Base-by-base conservation (phyloP, 2,888 invertebrate genomes). In the Drosophila prolongata region DNA sequence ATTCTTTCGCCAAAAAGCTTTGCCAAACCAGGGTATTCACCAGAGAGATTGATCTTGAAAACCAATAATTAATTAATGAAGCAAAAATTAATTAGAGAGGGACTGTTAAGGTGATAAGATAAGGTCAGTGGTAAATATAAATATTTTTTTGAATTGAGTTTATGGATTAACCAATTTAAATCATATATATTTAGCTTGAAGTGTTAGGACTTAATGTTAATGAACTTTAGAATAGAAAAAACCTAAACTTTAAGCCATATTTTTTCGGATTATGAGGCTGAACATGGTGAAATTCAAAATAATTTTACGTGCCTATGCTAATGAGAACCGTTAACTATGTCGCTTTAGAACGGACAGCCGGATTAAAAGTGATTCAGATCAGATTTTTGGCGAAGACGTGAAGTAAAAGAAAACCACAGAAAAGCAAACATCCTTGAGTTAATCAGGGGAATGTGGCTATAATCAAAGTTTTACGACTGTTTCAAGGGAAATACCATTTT, bases 351-450 rank as follows among this genome's bases (percentile, higher is more conserved):
- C 65, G 43, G 42, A 64, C 62, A 64, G n/a, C 42, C 62, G 65
- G 65, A 64, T 64, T 43, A 66, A 68, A 66, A 46, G 46, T 66
- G 46, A 66, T 47, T 66, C 66, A 66, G 66, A 35, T 68, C 34
- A 68, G 35, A 6, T 46, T 46, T 34, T 55, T 38, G 11, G 19
- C 27, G 24, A 68, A 54, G 34, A 47, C 42, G 16, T 38, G 16
- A 13, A 6, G 11, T 11, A 16, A 35, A 47, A 30, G 42, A 49
- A 67, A 67, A 49, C 69, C 66, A 47, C 66, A 67, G 57, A 67
- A 49, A 56, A n/a, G 34, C 69, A 52, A 56, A 67, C 76, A 76
- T 76, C 67, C 61, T 55, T 62, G 64, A 65, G 19, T 46, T 57
- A 70, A 78, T 65, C 54, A 30, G 30, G 42, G 19, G 34, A 74